Evolutionary conservation across 1,140 invertebrate genomes (phyloP), one percentile per base, ranked within the genome.

Genomic region (Ptiloglossa arizonensis): DNA sequence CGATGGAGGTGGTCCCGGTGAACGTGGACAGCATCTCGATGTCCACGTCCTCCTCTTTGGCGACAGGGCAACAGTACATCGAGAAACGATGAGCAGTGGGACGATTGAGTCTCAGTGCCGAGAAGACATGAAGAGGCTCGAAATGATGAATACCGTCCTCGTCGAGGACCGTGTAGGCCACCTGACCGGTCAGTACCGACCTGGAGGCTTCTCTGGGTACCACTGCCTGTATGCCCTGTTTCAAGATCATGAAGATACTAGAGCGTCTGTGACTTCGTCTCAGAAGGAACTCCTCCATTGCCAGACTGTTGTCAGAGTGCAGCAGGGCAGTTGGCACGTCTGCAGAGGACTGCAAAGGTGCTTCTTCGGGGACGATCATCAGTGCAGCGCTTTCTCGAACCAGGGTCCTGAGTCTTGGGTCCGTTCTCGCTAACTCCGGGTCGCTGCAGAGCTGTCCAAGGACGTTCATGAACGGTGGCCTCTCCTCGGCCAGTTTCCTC

Each of bases 61-160:
- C 93, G 0, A 95, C 90, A 6, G 94, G 94, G 81, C 94, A 95
- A 72, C 93, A 93, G 76, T 95, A 95, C 94, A 95, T 95, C 0
- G 94, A 94, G 79, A 95, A 95, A 5, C 95, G 91, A 89, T 95
- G 94, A 4, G 94, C 93, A 5, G 93, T 93, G 5, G 94, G 94
- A 80, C 94, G 94, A 79, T 94, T 95, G 9, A 96, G 88, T 71
- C 94, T 94, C 59, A 96, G 88, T 0, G 95, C 95, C 13, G 94
- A 94, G 82, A 96, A 95, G 11, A 96, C 95, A 81, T 96, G 95
- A 57, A 96, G 88, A 0, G 96, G 96, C 87, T 96, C 96, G 87
- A 97, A 96, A 89, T 95, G 95, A 70, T 94, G 94, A 32, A 97
- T 94, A 27, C 96, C 96, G 80, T 94, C 94, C 88, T 97, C 96